These are phyloP conservation scores for Chrysotoxum bicinctum DNA, from an alignment of 2,888 invertebrate species.

Conservation along the genomic window DNA sequence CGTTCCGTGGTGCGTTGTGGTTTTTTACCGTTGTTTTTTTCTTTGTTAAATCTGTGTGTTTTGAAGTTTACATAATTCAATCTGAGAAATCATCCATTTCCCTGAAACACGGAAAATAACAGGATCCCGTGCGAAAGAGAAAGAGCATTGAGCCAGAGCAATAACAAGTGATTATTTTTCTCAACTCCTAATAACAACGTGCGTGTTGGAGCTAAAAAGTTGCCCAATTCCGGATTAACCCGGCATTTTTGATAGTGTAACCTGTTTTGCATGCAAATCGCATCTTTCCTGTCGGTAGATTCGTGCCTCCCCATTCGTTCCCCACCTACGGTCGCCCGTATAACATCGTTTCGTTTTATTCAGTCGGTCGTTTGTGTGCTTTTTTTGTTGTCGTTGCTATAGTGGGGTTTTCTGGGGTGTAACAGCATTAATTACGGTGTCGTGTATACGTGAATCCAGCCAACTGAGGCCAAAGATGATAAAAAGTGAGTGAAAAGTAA, in stretches of 20 bases:
- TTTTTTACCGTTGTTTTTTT: constrained; percentile 36
- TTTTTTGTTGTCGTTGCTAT: constrained; percentile 15
- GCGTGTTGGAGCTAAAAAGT: constrained; percentile 26
- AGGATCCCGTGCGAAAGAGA: constrained; percentile 47
- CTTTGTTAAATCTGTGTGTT: constrained; percentile 36
- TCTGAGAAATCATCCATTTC: constrained; percentile 29
- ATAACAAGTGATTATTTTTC: constrained; percentile 61
- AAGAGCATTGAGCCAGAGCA: constrained; percentile 19
- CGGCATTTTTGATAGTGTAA: constrained; percentile 25
- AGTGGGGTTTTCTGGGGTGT: constrained; percentile 42
- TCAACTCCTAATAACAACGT: constrained; percentile 23
- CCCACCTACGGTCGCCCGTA: constrained; percentile 34
- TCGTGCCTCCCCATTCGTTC: constrained; percentile 1
- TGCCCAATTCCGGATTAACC: constrained; percentile 27
- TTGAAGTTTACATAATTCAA: constrained; percentile 14
- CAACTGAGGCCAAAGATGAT: constrained; percentile 54
- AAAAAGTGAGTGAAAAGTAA: constrained; percentile 46
- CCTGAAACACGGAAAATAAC: constrained; percentile 39
- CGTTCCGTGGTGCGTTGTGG: constrained; percentile 54
- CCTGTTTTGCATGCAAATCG: constrained; percentile 48
- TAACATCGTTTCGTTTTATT: background rate
- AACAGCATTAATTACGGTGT: constrained; percentile 70
- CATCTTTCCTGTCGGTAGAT: constrained; percentile 32
- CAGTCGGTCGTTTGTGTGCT: constrained; percentile 29
- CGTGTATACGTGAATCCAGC: constrained; percentile 65